These are phyloP conservation scores for Leucophenga montana DNA, from an alignment of 2,888 invertebrate genomes.

Conservation along the genomic window DNA sequence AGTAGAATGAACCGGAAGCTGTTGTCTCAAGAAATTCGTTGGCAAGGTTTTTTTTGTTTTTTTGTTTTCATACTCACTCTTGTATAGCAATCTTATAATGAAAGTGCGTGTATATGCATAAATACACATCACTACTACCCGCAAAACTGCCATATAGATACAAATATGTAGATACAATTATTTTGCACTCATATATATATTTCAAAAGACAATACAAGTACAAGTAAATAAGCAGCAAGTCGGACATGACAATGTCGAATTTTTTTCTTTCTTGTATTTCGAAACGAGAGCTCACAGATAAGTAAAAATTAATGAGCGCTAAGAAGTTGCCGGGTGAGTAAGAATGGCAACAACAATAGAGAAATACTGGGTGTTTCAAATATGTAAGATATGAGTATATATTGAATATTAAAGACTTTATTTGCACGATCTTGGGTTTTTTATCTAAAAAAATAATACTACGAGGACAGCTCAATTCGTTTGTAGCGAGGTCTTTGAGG, in stretches of 20 bases:
- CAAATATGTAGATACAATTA: background rate
- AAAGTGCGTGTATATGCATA: conserved; percentile 31
- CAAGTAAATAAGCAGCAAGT: conserved; percentile 55
- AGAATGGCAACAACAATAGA: background rate
- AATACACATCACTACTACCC: conserved; percentile 16
- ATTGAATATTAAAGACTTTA: no score
- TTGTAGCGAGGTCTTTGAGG: no score
- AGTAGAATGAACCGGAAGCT: conserved; percentile 23
- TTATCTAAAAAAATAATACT: no score
- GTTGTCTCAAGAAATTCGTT: conserved; percentile 18
- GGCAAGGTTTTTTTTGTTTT: background rate
- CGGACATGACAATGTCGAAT: conserved; percentile 39
- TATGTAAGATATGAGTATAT: no score
- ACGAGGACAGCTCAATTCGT: no score
- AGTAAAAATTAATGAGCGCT: conserved; percentile 60
- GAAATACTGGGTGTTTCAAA: conserved; percentile 43
- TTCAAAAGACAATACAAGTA: conserved; percentile 43
- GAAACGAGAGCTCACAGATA: conserved; percentile 48
- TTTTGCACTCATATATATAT: background rate
- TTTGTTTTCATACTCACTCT: background rate
- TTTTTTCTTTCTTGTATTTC: background rate
- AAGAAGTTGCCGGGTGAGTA: background rate
- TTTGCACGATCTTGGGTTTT: no score
- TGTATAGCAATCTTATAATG: conserved; percentile 16
- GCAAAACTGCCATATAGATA: no score